These are phyloP conservation scores for Aphidius colemani DNA, from an alignment of 2,888 invertebrate species.

Conservation along the genomic window DNA sequence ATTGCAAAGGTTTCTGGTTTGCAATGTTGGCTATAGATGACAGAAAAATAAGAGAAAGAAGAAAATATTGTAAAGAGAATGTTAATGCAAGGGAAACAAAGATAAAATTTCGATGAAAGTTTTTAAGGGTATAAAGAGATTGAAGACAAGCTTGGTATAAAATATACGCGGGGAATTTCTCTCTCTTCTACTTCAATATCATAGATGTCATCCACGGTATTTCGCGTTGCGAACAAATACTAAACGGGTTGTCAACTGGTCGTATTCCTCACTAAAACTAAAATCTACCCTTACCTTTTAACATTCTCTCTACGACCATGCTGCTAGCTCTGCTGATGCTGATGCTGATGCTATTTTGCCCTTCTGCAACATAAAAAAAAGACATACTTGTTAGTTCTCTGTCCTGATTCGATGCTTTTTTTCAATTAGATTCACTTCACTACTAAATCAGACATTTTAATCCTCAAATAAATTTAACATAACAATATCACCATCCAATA, in stretches of 20 bases:
- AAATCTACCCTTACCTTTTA: too few relatives aligned
- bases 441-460: constrained; percentile 5
- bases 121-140: too few relatives aligned
- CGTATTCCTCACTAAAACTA: neutral
- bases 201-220: constrained; percentile 26
- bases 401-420: constrained; percentile 7
- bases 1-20: constrained; percentile 26
- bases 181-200: constrained; percentile 17
- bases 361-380: too few relatives aligned
- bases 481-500: neutral
- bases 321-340: too few relatives aligned
- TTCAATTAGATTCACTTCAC: constrained; percentile 13
- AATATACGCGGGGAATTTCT: neutral
- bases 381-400: too few relatives aligned
- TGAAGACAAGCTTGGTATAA: too few relatives aligned
- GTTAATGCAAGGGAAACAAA: neutral
- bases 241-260: constrained; percentile 7
- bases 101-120: neutral
- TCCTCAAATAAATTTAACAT: neutral
- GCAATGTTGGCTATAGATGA: constrained; percentile 1
- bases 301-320: too few relatives aligned
- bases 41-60: neutral
- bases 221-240: constrained; percentile 23
- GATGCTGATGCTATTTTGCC: too few relatives aligned
- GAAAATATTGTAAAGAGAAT: neutral